These are phyloP conservation scores for Labia minor DNA, from an alignment of 2,888 invertebrate genomes.

Conservation along the genomic window DNA sequence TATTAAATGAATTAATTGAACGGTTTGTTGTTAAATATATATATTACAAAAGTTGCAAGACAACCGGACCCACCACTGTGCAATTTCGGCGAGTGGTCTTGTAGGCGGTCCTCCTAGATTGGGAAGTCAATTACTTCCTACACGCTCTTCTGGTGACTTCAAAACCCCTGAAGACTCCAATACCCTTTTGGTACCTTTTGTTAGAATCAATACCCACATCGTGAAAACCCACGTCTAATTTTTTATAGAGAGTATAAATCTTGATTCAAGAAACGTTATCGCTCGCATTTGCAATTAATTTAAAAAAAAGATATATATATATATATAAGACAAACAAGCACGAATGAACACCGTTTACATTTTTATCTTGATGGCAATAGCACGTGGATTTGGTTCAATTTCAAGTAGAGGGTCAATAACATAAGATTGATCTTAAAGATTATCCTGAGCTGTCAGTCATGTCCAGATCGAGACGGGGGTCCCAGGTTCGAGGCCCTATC, in stretches of 20 bases:
- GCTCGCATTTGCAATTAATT: too few relatives aligned
- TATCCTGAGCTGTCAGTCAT: not conserved
- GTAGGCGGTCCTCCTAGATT: slow-evolving; percentile 1
- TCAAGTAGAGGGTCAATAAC: too few relatives aligned
- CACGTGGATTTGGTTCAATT: too few relatives aligned
- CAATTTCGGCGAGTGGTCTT: not conserved
- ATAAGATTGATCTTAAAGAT: too few relatives aligned
- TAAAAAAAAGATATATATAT: too few relatives aligned
- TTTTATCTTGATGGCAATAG: too few relatives aligned
- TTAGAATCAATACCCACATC: not conserved
- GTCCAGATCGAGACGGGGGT: not conserved
- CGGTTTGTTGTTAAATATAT: too few relatives aligned
- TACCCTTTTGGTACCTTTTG: not conserved
- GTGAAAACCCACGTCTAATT: not conserved
- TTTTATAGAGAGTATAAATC: not conserved
- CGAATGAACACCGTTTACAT: too few relatives aligned
- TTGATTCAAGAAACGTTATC: too few relatives aligned
- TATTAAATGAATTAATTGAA: too few relatives aligned
- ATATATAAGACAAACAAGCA: too few relatives aligned
- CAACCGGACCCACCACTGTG: not conserved
- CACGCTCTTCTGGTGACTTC: not conserved
- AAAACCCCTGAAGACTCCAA: not conserved
- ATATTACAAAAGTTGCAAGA: too few relatives aligned
- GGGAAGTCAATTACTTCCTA: slow-evolving; percentile 8
- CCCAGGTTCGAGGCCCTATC: slow-evolving; percentile 1